These are phyloP conservation scores for Tachystola acroxantha DNA, from an alignment of 2,888 invertebrate species.

Conservation along the genomic window DNA sequence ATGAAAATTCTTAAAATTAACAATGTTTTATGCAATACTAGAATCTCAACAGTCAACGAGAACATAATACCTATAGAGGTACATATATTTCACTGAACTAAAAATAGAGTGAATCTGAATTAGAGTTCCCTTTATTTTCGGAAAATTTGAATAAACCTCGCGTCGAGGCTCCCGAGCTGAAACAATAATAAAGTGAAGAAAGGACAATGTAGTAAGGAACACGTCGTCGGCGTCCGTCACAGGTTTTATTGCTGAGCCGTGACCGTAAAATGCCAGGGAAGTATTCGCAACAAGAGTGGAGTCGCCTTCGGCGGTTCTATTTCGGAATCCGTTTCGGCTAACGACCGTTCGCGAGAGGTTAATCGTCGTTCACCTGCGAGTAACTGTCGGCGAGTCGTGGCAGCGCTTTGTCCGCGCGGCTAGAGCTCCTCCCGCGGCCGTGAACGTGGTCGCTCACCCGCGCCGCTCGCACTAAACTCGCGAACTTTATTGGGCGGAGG, in stretches of 20 bases:
- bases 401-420: constrained; percentile 47
- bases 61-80: no score
- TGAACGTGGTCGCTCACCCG: constrained; percentile 71
- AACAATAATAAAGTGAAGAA: constrained; percentile 34
- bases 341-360: constrained; percentile 64
- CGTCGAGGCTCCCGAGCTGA: constrained; percentile 9
- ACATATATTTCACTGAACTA: no score
- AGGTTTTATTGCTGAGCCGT: constrained; percentile 45
- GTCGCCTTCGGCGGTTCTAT: constrained; percentile 49
- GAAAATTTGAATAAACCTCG: neutral
- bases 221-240: constrained; percentile 45
- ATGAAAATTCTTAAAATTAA: no score
- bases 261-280: constrained; percentile 50
- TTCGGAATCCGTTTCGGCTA: constrained; percentile 48
- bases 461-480: constrained; percentile 44
- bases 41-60: no score
- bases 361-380: constrained; percentile 63
- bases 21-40: neutral
- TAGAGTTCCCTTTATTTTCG: neutral
- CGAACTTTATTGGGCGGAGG: constrained; percentile 60
- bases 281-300: constrained; percentile 46
- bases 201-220: constrained; percentile 32
- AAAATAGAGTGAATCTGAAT: no score
- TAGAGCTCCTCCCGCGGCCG: constrained; percentile 40
- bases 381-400: constrained; percentile 46